Conservation (phyloP, 2,797 vertebrate species). For the Phrynocephalus guinanensis region DNA sequence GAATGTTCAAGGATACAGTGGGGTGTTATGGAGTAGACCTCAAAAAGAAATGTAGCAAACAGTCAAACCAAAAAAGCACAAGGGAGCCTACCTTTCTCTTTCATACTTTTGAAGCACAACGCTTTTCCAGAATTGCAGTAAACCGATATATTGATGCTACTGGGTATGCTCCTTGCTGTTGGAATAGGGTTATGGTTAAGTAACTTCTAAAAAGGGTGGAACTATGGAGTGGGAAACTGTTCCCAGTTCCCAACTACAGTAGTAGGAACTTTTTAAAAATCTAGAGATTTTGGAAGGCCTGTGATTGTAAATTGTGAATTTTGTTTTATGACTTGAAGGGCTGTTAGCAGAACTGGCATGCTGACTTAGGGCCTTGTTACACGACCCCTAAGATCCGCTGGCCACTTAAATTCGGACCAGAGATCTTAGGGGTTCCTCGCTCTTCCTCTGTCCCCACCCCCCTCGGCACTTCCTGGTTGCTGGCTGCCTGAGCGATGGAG, state of each 20-base stretch:
- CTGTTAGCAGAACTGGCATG: slow-evolving; percentile 9
- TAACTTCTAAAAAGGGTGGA: neutral
- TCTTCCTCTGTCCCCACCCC: no score
- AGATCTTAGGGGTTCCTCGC: no score
- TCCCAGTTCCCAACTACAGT: neutral
- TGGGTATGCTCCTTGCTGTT: neutral
- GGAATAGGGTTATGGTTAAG: no score
- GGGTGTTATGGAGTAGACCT: no score
- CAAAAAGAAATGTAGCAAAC: neutral
- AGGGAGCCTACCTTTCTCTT: neutral
- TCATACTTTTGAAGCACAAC: neutral
- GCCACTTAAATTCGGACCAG: no score
- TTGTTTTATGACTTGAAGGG: neutral
- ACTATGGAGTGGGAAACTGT: neutral
- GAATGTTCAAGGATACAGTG: neutral
- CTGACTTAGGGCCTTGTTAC: slow-evolving; percentile 17
- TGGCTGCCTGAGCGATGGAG: no score
- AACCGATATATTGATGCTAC: neutral
- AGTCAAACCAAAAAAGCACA: slow-evolving; percentile 33
- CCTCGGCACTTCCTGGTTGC: no score
- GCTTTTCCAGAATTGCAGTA: neutral
- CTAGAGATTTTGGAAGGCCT: neutral
- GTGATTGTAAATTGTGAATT: neutral
- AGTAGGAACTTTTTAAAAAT: neutral
- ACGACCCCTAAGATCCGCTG: no score